A percentile compares a stretch with the other conserved stretches of the same genome.
Conservation (phyloP, 2,888 invertebrate genomes). For the Ferrisia virgata region DNA sequence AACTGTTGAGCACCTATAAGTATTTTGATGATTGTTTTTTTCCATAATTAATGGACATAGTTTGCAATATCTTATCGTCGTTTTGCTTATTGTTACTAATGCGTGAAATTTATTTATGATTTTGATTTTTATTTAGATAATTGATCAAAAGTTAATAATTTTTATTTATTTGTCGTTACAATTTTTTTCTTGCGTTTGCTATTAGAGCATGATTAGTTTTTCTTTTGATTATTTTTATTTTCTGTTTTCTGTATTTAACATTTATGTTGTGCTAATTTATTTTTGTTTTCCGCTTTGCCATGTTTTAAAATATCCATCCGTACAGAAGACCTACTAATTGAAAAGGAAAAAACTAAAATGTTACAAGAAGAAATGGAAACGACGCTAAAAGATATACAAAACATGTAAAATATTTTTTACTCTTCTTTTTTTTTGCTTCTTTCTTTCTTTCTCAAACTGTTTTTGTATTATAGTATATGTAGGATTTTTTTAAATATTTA, state of each 20-base stretch:
- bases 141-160: no score
- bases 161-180: neutral
- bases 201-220: slow-evolving; percentile 27
- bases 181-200: neutral
- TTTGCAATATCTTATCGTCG: no score
- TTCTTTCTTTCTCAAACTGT: slow-evolving; percentile 50
- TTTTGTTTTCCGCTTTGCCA: slow-evolving; percentile 47
- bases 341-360: slow-evolving; percentile 93
- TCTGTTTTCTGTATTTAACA: neutral
- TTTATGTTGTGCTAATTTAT: slow-evolving; percentile 36
- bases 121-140: neutral
- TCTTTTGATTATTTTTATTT: slow-evolving; percentile 46
- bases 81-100: no score
- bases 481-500: neutral
- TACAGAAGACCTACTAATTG: slow-evolving; percentile 92
- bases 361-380: slow-evolving; percentile 98
- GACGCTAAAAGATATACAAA: slow-evolving; percentile 97
- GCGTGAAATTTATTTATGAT: no score
- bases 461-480: slow-evolving; percentile 40
- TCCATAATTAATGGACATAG: no score
- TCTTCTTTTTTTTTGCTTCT: slow-evolving; percentile 49
- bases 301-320: slow-evolving; percentile 27
- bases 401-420: slow-evolving; percentile 71
- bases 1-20: no score
- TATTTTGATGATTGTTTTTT: no score